Conservation (phyloP, 2,888 invertebrate species). For the Laspeyria flexula region DNA sequence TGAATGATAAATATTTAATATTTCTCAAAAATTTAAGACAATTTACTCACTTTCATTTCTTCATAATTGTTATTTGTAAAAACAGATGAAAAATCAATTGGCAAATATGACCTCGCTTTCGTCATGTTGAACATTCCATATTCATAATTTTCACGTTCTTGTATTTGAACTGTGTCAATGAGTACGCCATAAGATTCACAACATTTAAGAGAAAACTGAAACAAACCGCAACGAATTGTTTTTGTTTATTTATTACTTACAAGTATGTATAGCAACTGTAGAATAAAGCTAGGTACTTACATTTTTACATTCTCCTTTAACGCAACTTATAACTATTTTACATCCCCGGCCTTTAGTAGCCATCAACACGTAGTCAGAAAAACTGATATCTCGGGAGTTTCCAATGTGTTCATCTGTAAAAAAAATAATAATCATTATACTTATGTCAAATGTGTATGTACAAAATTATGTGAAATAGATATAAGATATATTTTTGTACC, state of each 20-base stretch:
- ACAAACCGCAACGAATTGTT: too few species aligned
- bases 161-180: slow-evolving; percentile 50
- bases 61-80: slow-evolving; percentile 38
- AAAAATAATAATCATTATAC: too few species aligned
- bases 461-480: too few species aligned
- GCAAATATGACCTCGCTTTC: slow-evolving; percentile 39
- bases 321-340: slow-evolving; percentile 52
- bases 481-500: slow-evolving; percentile 33
- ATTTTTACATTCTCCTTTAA: slow-evolving; percentile 54
- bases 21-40: background rate
- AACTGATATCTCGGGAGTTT: slow-evolving; percentile 58
- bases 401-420: slow-evolving; percentile 59
- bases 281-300: slow-evolving; percentile 44
- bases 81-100: slow-evolving; percentile 52
- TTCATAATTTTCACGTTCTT: slow-evolving; percentile 45
- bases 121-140: slow-evolving; percentile 51
- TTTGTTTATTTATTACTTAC: too few species aligned
- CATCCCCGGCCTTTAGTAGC: slow-evolving; percentile 58
- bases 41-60: slow-evolving; percentile 48
- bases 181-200: slow-evolving; percentile 34
- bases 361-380: slow-evolving; percentile 54
- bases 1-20: too few species aligned
- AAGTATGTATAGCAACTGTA: too few species aligned
- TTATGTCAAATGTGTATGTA: too few species aligned
- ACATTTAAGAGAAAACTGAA: slow-evolving; percentile 45